phyloP scores from a whole-genome alignment of 2,113 vertebrate species.

The Emydura subglobosa region DNA sequence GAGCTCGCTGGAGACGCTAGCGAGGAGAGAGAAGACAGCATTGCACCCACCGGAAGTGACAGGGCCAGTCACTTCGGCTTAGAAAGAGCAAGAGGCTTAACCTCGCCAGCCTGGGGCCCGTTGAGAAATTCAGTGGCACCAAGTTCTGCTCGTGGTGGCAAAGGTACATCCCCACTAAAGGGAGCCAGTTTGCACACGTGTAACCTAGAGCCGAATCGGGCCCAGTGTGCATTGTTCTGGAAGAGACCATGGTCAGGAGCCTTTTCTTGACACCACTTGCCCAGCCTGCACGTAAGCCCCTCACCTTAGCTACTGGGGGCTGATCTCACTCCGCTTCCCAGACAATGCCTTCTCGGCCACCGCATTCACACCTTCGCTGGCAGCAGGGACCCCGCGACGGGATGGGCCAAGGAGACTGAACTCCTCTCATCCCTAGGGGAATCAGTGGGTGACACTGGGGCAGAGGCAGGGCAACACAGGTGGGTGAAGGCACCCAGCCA shows the following conservation, averaged over 20 bases:
- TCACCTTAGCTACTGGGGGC: not conserved
- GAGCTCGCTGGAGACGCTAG: conserved; percentile 5
- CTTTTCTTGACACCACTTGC: not conserved
- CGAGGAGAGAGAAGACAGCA: not conserved
- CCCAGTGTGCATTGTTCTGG: not conserved
- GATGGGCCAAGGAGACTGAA: no score
- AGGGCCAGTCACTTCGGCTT: not conserved
- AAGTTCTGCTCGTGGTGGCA: not conserved
- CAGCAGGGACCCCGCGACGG: no score
- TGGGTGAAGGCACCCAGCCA: no score
- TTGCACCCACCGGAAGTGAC: not conserved
- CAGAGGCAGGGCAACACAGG: no score
- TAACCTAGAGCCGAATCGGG: not conserved
- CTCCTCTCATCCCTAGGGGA: no score
- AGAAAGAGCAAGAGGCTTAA: fast-evolving
- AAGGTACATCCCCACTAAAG: not conserved
- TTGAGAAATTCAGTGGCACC: not conserved
- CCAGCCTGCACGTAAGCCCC: not conserved
- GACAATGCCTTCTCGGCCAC: no score
- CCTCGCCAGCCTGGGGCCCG: fast-evolving
- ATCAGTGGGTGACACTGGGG: no score
- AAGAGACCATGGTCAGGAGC: not conserved
- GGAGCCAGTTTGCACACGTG: not conserved
- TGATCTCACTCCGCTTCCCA: not conserved
- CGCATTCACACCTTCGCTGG: no score